These are phyloP conservation scores for Sebastes minor DNA, from an alignment of 2,797 vertebrate genomes.

Conservation along the genomic window DNA sequence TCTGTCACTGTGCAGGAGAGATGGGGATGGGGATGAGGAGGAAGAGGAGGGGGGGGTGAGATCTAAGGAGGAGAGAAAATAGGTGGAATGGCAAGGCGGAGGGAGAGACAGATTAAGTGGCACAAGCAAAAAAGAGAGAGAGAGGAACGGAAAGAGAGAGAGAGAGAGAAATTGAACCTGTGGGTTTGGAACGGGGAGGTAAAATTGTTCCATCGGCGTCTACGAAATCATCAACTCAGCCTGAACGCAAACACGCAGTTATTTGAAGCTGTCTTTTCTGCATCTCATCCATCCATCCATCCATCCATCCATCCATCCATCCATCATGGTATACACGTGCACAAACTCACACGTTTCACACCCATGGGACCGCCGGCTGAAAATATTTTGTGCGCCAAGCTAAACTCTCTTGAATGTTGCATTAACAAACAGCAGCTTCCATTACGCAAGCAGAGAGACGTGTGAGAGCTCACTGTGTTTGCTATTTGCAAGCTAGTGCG, in stretches of 20 bases:
- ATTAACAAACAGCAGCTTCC: conserved; percentile 45
- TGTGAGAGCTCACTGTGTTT: conserved; percentile 14
- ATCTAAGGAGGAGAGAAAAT: conserved; percentile 56
- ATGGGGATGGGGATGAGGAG: conserved; percentile 21
- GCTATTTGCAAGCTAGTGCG: conserved; percentile 54
- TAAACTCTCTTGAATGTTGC: conserved; percentile 36
- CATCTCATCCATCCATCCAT: conserved; percentile 40
- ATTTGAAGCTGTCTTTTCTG: conserved; percentile 58
- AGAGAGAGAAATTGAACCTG: conserved; percentile 46
- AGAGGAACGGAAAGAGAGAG: conserved; percentile 14
- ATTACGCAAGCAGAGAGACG: conserved; percentile 43
- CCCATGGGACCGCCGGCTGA: conserved; percentile 56
- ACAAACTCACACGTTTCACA: conserved; percentile 35
- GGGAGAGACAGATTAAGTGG: conserved; percentile 61
- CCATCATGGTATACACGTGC: conserved; percentile 24
- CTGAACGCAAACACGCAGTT: conserved; percentile 46
- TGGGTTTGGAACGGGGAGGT: conserved; percentile 42
- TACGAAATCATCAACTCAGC: conserved; percentile 45
- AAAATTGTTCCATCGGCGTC: conserved; percentile 27
- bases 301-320: conserved; percentile 49
- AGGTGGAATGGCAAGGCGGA: conserved; percentile 49
- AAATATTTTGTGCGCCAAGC: conserved; percentile 45
- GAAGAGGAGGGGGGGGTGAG: neutral
- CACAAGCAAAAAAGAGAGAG: conserved; percentile 25
- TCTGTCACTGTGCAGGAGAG: conserved; percentile 71